phyloP scores from a whole-genome alignment of 23 tunicate genomes.

The Corella eumyota region DNA sequence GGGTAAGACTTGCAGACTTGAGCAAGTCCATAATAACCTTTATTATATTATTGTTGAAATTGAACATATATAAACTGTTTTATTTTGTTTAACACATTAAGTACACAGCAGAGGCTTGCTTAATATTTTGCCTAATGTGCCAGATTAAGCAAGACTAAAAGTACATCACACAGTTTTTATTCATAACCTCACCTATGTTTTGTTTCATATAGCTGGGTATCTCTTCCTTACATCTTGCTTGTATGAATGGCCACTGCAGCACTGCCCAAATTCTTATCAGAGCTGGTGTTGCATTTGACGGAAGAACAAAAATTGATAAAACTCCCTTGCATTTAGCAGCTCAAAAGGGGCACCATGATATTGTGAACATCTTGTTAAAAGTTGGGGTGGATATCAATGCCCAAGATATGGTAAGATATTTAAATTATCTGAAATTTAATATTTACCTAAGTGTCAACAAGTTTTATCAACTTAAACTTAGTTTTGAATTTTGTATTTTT shows the following conservation, averaged over 20 bases:
- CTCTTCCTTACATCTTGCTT: slow-evolving; percentile 49
- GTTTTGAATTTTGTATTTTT: not conserved
- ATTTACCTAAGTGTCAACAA: no score
- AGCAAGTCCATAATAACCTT: no score
- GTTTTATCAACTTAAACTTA: not conserved
- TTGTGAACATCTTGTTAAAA: slow-evolving; percentile 22
- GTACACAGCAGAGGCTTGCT: not conserved
- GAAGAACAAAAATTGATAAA: slow-evolving; percentile 49
- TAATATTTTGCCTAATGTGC: not conserved
- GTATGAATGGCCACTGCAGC: slow-evolving; percentile 34
- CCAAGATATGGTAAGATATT: slow-evolving; percentile 22
- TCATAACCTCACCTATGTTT: no score
- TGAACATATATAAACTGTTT: no score
- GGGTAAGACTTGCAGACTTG: slow-evolving; percentile 10
- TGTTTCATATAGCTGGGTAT: slow-evolving; percentile 23
- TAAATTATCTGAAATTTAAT: not conserved
- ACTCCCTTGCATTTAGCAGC: slow-evolving; percentile 58
- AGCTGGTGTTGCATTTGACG: slow-evolving; percentile 37
- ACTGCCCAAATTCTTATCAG: slow-evolving; percentile 27
- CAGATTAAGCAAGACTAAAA: no score
- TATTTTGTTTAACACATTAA: no score
- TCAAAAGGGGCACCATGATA: slow-evolving; percentile 14
- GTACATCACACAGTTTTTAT: no score
- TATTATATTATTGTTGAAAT: no score
- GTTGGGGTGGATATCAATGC: slow-evolving; percentile 55